A percentile compares a stretch with the other conserved stretches of the same genome.
These are phyloP conservation scores for Syngnathoides biaculeatus DNA, from an alignment of 2,113 vertebrate genomes.

Conservation along the genomic window DNA sequence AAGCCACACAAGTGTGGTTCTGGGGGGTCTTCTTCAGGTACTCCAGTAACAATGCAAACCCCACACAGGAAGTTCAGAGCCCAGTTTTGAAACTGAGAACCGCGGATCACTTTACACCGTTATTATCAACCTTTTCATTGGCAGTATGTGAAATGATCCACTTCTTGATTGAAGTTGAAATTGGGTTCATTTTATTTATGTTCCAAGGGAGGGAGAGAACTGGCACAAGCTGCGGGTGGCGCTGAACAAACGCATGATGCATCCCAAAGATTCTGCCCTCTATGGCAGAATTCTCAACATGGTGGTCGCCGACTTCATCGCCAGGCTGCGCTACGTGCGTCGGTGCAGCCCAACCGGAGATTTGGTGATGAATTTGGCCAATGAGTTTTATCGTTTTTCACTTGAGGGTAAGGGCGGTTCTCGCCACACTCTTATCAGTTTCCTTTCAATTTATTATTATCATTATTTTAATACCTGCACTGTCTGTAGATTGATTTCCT, in stretches of 20 bases:
- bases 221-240: conserved; percentile 70
- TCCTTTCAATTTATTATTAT: no score
- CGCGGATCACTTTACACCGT: no score
- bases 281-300: conserved; percentile 60
- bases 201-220: conserved; percentile 64
- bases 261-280: conserved; percentile 61
- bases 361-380: conserved; percentile 63
- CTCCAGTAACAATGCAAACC: no score
- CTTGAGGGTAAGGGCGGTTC: conserved; percentile 68
- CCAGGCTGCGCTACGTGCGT: conserved; percentile 58
- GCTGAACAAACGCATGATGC: conserved; percentile 76
- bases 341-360: conserved; percentile 64
- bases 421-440: background rate
- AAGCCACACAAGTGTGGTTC: no score
- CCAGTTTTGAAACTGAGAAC: no score
- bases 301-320: conserved; percentile 70
- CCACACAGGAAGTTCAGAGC: no score
- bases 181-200: conserved; percentile 2
- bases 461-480: no score
- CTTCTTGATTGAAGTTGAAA: background rate
- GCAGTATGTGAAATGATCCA: background rate
- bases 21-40: no score
- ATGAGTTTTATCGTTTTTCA: conserved; percentile 73
- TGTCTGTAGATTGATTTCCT: no score
- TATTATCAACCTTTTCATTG: no score